Conservation (phyloP, 2,888 invertebrate genomes). For the Eupithecia insigniata region DNA sequence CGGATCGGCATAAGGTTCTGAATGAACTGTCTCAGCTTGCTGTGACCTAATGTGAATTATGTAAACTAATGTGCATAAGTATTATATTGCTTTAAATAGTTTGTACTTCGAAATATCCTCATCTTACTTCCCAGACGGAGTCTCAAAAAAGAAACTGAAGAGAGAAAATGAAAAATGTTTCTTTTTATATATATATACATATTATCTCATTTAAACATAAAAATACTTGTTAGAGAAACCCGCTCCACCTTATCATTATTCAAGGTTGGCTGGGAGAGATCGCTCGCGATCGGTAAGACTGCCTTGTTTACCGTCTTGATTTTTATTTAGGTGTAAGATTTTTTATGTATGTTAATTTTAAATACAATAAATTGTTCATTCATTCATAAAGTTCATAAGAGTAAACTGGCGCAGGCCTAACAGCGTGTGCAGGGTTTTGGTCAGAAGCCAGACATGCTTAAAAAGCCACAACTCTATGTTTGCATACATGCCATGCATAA, state of each 20-base stretch:
- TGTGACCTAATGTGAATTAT: background rate
- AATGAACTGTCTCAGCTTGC: slow-evolving; percentile 7
- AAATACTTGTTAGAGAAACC: background rate
- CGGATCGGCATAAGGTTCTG: slow-evolving; percentile 24
- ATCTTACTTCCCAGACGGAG: background rate
- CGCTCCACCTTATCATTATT: background rate
- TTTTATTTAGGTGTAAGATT: no score
- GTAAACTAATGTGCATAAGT: background rate
- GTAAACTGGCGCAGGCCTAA: background rate
- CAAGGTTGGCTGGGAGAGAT: no score
- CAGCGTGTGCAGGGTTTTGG: background rate
- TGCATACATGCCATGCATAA: slow-evolving; percentile 20
- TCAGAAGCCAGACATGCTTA: background rate
- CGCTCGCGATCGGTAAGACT: no score
- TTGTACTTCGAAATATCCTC: background rate
- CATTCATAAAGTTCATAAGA: background rate
- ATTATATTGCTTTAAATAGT: background rate
- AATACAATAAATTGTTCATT: no score
- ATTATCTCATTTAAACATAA: background rate
- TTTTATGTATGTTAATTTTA: no score
- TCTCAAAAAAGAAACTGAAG: background rate
- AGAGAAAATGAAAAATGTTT: background rate
- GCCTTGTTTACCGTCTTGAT: no score
- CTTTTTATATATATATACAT: no score
- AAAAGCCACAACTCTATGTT: slow-evolving; percentile 13